Evolutionary conservation across 2,113 vertebrate species (phyloP).

Genomic region (Anoplopoma fimbria): DNA sequence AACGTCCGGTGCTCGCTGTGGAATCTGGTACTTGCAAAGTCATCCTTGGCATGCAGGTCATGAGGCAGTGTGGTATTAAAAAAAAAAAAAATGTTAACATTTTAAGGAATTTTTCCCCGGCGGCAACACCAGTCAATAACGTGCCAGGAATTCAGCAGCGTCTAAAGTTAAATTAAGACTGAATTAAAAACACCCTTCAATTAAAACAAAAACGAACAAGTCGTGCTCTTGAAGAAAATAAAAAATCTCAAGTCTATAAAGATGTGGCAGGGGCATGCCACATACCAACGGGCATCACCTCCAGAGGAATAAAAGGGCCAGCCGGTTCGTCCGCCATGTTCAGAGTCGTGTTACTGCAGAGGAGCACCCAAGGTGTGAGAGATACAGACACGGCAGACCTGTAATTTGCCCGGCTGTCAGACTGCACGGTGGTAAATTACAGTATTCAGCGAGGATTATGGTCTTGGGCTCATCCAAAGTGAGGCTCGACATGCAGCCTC

Average conservation of each 20-base stretch:
- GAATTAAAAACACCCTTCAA: conserved; percentile 62
- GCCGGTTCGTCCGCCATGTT: conserved; percentile 36
- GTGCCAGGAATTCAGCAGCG: conserved; percentile 52
- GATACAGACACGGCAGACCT: conserved; percentile 75
- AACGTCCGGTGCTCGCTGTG: conserved; percentile 20
- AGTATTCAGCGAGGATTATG: conserved; percentile 78
- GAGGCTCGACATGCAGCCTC: conserved; percentile 68
- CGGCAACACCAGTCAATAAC: conserved; percentile 23
- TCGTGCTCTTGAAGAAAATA: conserved; percentile 20
- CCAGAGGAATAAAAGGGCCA: conserved; percentile 37
- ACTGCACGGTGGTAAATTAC: conserved; percentile 77
- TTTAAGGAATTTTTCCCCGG: conserved; percentile 5
- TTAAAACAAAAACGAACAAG: conserved; percentile 54
- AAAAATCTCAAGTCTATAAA: conserved; percentile 42
- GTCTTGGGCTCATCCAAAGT: conserved; percentile 68
- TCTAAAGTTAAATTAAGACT: conserved; percentile 53
- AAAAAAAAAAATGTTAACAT: neutral
- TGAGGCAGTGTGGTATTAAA: conserved; percentile 30
- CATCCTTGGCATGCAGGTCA: conserved; percentile 63
- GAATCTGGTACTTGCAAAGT: conserved; percentile 61
- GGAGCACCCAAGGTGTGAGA: conserved; percentile 69
- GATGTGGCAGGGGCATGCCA: conserved; percentile 56
- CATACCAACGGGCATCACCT: conserved; percentile 76
- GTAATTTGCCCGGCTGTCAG: conserved; percentile 80
- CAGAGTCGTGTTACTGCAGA: conserved; percentile 48